These are phyloP conservation scores for Diplodus sargus DNA, from an alignment of 2,797 vertebrate species.

Conservation along the genomic window DNA sequence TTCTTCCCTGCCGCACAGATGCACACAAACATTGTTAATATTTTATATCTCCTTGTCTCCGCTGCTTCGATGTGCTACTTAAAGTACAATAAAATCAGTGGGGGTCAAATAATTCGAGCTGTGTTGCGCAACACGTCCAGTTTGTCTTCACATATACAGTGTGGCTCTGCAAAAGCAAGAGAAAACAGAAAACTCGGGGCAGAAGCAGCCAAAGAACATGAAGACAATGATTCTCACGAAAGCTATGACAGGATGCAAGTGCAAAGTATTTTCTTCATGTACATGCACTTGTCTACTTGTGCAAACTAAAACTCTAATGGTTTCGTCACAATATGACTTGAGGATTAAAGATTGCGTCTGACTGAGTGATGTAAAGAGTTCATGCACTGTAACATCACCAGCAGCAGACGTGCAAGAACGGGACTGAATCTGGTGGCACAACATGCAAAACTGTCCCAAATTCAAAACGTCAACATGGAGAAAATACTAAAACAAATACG, in stretches of 20 bases:
- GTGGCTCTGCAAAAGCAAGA: background rate
- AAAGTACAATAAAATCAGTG: conserved; percentile 1
- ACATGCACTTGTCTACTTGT: background rate
- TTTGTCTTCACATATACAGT: background rate
- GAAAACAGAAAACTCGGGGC: background rate
- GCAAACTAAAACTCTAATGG: background rate
- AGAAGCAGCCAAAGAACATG: background rate
- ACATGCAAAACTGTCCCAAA: background rate
- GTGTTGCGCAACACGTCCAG: background rate
- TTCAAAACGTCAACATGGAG: background rate
- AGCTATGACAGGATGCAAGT: background rate
- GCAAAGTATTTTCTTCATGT: background rate
- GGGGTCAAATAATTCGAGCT: conserved; percentile 22
- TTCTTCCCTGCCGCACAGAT: background rate
- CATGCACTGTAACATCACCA: too few species aligned
- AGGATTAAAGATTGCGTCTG: background rate
- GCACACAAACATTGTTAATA: conserved; percentile 16
- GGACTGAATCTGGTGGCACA: too few species aligned
- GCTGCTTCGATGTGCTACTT: conserved; percentile 24
- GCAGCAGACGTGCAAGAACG: too few species aligned
- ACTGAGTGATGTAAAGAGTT: background rate
- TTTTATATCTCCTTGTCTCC: background rate
- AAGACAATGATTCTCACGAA: background rate
- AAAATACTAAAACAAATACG: background rate
- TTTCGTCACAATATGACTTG: background rate